phyloP scores from a whole-genome alignment of 2,888 invertebrate genomes.

The Cenopis cana region DNA sequence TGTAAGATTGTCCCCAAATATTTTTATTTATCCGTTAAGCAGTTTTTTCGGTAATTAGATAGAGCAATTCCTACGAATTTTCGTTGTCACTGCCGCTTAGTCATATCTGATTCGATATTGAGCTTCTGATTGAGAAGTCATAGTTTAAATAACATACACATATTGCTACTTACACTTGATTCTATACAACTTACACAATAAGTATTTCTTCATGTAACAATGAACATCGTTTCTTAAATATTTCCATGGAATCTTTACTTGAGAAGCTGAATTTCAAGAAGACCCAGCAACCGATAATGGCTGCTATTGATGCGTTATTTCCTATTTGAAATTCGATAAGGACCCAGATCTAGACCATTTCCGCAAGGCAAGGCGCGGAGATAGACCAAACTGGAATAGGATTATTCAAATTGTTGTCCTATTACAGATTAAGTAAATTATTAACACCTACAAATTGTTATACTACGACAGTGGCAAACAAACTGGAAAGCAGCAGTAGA shows the following conservation, averaged over 20 bases:
- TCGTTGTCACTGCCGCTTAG: too few species aligned
- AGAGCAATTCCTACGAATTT: too few species aligned
- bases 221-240: neutral
- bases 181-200: neutral
- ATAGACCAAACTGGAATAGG: constrained; percentile 11
- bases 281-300: constrained; percentile 18
- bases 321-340: constrained; percentile 60
- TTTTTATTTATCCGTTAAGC: too few species aligned
- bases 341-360: constrained; percentile 66
- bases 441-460: neutral
- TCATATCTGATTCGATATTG: too few species aligned
- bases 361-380: constrained; percentile 52
- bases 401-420: constrained; percentile 5
- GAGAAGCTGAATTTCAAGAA: constrained; percentile 28
- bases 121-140: too few species aligned
- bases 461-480: too few species aligned
- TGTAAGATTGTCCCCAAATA: too few species aligned
- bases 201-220: neutral
- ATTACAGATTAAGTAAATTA: neutral
- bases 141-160: too few species aligned
- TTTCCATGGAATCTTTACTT: constrained; percentile 4
- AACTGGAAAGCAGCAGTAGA: too few species aligned
- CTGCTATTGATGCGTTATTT: constrained; percentile 34
- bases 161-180: too few species aligned
- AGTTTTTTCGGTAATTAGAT: too few species aligned